Base-by-base conservation (phyloP, 2,113 vertebrate genomes). In the Choloepus hoffmanni region DNA sequence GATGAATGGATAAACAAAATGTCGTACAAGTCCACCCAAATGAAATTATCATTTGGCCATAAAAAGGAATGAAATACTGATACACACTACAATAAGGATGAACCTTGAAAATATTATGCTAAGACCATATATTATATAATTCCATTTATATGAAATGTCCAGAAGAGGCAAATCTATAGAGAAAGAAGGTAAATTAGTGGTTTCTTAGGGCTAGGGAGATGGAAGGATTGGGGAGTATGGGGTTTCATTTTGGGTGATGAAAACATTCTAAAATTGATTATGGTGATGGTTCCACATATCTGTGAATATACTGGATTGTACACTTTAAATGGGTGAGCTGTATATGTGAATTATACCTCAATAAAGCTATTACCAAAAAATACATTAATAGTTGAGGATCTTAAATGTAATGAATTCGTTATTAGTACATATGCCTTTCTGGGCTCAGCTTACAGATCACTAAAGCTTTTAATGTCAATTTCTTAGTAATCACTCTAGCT, bases 351-450 rank as follows among this genome's bases (percentile, higher is more conserved):
- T 87, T 73, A 33, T 19, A 45, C 26, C 43, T 77, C 55, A 79
- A 89, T 63, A 93, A 93, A 89, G 24, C 26, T 74, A 40, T 67
- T 58, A 33, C 65, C 19, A 79, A 78, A 92, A 90, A 24, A 68
- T 3, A 30, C 4, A 50, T 26, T 50, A 65, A 19, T 33, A 63
- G 28, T 3, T 62, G 21, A 79, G 62, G 15, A 72, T 48, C 55
- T 72, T 48, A 63, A 72, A 28, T 60, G 53, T 26, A n/a, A 82
- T 2, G 9, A 76, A 70, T 4, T 73, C 4, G 48, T 16, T 40
- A 21, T 50, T 26, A 21, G 10, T 40, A 45, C 16, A 2, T 63
- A 21, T 21, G 3, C 58, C 43, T 87, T 45, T 83, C 19, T 21
- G 62, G 19, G 13, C 70, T 62, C 77, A 55, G 65, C 45, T 74